Conservation (phyloP, 2,797 vertebrate genomes). For the Acrossocheilus fasciatus region DNA sequence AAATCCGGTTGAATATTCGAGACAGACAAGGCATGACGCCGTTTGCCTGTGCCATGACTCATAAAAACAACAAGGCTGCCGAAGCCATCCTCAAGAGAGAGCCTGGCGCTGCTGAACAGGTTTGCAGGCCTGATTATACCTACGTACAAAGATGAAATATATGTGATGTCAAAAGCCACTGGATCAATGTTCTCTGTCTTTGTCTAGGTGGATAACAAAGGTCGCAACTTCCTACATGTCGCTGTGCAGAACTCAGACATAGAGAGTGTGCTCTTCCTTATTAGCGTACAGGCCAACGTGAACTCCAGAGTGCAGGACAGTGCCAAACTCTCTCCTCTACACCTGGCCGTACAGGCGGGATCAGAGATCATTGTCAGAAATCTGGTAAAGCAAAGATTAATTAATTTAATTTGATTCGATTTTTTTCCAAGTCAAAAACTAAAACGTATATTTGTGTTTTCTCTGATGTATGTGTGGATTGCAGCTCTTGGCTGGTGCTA, state of each 20-base stretch:
- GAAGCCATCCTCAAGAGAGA: constrained; percentile 97
- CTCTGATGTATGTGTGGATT: constrained; percentile 25
- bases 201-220: constrained; percentile 95
- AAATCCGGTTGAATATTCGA: constrained; percentile 90
- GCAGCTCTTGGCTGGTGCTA: constrained; percentile 96
- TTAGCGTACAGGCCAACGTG: constrained; percentile 96
- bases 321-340: constrained; percentile 93
- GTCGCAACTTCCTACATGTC: constrained; percentile 95
- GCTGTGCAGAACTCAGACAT: constrained; percentile 97
- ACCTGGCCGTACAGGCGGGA: constrained; percentile 96
- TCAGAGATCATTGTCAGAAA: constrained; percentile 99
- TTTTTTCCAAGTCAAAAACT: not conserved
- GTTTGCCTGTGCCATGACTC: constrained; percentile 97
- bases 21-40: constrained; percentile 97
- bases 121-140: constrained; percentile 61
- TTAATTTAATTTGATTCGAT: not conserved
- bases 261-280: constrained; percentile 97
- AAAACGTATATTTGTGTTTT: constrained; percentile 3
- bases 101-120: constrained; percentile 95
- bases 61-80: constrained; percentile 97
- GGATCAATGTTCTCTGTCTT: not conserved
- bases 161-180: not conserved
- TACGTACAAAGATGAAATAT: not conserved
- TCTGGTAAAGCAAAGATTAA: constrained; percentile 80
- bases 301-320: constrained; percentile 97